phyloP scores from a whole-genome alignment of 2,888 invertebrate genomes.

The Lithophane socia region DNA sequence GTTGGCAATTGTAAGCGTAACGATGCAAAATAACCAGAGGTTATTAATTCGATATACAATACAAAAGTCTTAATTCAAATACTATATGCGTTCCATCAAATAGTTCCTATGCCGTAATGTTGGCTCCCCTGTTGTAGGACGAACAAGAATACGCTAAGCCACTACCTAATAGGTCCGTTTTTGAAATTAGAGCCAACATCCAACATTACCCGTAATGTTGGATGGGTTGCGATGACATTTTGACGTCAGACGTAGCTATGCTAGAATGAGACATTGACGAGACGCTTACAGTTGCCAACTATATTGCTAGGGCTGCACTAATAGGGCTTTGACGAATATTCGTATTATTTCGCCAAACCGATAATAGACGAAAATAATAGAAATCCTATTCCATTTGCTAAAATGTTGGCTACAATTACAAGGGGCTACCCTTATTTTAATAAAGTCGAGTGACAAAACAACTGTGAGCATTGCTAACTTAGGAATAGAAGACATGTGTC shows the following conservation, averaged over 20 bases:
- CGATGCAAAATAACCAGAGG: not conserved
- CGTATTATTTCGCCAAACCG: not conserved
- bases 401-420: not conserved
- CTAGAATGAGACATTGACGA: not conserved
- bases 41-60: not conserved
- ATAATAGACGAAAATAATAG: not conserved
- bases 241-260: not conserved
- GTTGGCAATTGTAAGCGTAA: slow-evolving; percentile 55
- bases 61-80: not conserved
- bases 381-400: too few relatives aligned
- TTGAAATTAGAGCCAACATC: too few relatives aligned
- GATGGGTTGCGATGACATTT: too few relatives aligned
- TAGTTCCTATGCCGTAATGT: too few relatives aligned
- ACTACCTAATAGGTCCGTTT: too few relatives aligned
- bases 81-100: not conserved
- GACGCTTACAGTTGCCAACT: slow-evolving; percentile 43
- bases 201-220: too few relatives aligned
- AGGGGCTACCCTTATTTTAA: not conserved
- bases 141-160: too few relatives aligned
- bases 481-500: not conserved
- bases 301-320: not conserved
- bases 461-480: not conserved
- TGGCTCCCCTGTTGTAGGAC: too few relatives aligned
- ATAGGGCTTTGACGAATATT: not conserved
- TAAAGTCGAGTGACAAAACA: not conserved